Base-by-base conservation (phyloP, 2,113 vertebrate genomes). In the Sylvietta virens region DNA sequence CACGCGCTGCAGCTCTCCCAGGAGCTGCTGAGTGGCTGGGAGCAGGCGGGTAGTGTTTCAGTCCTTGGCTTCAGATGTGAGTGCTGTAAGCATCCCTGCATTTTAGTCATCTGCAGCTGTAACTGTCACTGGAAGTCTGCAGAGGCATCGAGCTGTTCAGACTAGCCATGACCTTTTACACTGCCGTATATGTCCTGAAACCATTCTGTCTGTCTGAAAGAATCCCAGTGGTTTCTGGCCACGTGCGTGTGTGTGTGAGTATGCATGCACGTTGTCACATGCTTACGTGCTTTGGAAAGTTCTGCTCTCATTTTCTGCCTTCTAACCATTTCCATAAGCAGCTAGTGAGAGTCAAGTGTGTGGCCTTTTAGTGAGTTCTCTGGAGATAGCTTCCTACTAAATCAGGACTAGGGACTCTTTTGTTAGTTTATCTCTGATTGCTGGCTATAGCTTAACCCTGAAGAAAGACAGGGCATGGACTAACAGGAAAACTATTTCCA, bases 281-380 rank as follows among this genome's bases (percentile, higher is more conserved):
- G 4, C 16, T 1, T 80, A 13, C 13, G 23, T 78, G 50, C 74
- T 86, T 80, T 86, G 45, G 11, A 74, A 71, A 73, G 24, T 86
- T 88, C 90, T 86, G 33, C 45, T 92, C 51, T 82, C 28, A 3
- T 73, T 88, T 96, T 90, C 76, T 87, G 66, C 54, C 44, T 90
- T 78, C 37, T 80, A 66, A 54, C 39, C 7, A 8, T 62, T 77
- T 86, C n/a, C 39, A 20, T 22, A 33, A 80, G 42, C 50, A 83
- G 51, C 35, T 67, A 20, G 27, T 87, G 58, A 51, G 62, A 91
- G 19, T 18, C 33, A 64, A 89, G 53, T 2, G 1, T 39, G 28
- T 53, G 33, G 40, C 50, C n/a, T 65, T 37, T 40, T 16, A 73
- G 33, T 66, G 53, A 23, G 14, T 11, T 57, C 39, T 82, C 54